phyloP scores from a whole-genome alignment of 2,888 invertebrate genomes.

The Habroteleia sp. region DNA sequence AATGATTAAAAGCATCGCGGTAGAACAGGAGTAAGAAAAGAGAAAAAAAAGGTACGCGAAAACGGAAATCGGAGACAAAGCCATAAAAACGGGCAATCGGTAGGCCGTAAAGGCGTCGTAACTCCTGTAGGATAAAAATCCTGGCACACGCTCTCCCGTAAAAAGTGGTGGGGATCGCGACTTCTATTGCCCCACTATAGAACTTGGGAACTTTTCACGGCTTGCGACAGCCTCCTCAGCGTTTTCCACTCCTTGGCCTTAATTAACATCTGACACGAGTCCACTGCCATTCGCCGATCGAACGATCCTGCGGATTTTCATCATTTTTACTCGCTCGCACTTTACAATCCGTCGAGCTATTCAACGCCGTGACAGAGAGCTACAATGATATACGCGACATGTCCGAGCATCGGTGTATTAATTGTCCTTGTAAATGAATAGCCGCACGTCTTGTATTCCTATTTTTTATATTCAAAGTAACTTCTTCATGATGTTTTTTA shows the following conservation, averaged over 20 bases:
- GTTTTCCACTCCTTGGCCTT: constrained; percentile 79
- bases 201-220: constrained; percentile 68
- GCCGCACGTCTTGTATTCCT: constrained; percentile 64
- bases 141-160: constrained; percentile 72
- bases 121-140: constrained; percentile 75
- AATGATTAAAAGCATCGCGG: constrained; percentile 51
- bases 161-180: constrained; percentile 35
- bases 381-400: constrained; percentile 54
- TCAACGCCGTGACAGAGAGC: constrained; percentile 38
- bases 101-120: constrained; percentile 71
- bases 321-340: constrained; percentile 59
- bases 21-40: background rate
- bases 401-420: constrained; percentile 56
- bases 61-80: constrained; percentile 11
- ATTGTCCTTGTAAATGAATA: constrained; percentile 62
- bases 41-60: constrained; percentile 1
- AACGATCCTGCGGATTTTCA: constrained; percentile 63
- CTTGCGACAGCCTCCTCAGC: constrained; percentile 76
- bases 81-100: constrained; percentile 63
- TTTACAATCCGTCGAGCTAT: constrained; percentile 60
- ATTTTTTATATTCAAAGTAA: constrained; percentile 38
- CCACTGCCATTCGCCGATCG: constrained; percentile 69
- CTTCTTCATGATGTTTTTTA: constrained; percentile 56
- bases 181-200: constrained; percentile 26
- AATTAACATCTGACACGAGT: constrained; percentile 79